Evolutionary conservation across 2,113 vertebrate species (phyloP).

Genomic region (Larimichthys crocea): DNA sequence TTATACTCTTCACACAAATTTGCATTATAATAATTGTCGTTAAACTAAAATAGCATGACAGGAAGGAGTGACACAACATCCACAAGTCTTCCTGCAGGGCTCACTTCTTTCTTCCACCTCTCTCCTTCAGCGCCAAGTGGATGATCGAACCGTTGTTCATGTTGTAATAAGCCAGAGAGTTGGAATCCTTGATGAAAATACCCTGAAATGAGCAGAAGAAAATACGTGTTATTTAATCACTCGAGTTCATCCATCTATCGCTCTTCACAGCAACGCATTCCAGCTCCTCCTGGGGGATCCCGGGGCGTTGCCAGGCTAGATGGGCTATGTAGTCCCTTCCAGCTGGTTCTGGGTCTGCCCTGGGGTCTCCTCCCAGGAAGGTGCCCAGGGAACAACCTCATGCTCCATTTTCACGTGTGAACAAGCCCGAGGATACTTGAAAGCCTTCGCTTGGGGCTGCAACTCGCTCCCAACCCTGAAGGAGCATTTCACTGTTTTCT

Average conservation of each 20-base stretch:
- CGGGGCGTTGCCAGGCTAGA: too few relatives aligned
- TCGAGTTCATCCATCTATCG: background rate
- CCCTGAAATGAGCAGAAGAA: conserved; percentile 83
- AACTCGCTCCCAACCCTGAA: too few relatives aligned
- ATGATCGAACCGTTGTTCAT: conserved; percentile 95
- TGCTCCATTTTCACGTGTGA: too few relatives aligned
- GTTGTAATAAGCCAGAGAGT: conserved; percentile 99
- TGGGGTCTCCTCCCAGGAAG: too few relatives aligned
- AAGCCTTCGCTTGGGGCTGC: too few relatives aligned
- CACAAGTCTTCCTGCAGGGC: conserved; percentile 2
- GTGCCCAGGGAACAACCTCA: too few relatives aligned
- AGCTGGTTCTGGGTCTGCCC: too few relatives aligned
- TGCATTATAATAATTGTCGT: background rate
- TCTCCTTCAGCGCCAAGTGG: conserved; percentile 97
- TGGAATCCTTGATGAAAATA: conserved; percentile 99
- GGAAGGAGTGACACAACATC: conserved; percentile 7
- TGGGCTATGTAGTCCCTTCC: too few relatives aligned
- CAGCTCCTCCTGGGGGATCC: too few relatives aligned
- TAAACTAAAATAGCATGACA: conserved; percentile 33
- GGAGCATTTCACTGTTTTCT: too few relatives aligned
- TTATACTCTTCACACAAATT: background rate
- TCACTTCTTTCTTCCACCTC: conserved; percentile 98
- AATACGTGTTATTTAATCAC: background rate
- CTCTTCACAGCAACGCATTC: too few relatives aligned
- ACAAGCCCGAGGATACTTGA: too few relatives aligned